Conservation (phyloP, 2,888 invertebrate species). For the Diabrotica balteata region DNA sequence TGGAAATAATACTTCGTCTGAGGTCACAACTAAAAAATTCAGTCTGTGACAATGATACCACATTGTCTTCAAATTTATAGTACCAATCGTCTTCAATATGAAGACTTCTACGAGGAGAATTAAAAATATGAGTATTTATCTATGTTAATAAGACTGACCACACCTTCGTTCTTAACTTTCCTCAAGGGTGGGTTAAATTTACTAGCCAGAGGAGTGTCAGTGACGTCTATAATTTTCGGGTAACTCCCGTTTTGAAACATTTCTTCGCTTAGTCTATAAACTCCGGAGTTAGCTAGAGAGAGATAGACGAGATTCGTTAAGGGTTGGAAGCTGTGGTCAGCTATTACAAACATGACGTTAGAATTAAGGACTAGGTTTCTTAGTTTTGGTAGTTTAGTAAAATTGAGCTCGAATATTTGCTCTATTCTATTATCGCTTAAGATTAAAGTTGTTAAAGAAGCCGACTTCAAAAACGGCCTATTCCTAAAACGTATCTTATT, state of each 20-base stretch:
- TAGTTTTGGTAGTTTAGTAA: conserved; percentile 53
- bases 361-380: conserved; percentile 52
- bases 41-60: conserved; percentile 34
- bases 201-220: conserved; percentile 53
- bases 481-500: conserved; percentile 52
- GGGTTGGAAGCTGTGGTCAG: conserved; percentile 52
- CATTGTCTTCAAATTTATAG: conserved; percentile 20
- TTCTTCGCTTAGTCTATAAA: conserved; percentile 50
- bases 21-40: conserved; percentile 30
- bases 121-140: conserved; percentile 38
- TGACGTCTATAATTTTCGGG: conserved; percentile 54
- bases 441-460: conserved; percentile 52
- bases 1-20: conserved; percentile 32
- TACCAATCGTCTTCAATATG: conserved; percentile 22
- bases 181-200: conserved; percentile 55
- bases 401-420: conserved; percentile 54
- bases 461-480: conserved; percentile 52
- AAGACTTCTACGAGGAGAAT: conserved; percentile 9
- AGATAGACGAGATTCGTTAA: conserved; percentile 53
- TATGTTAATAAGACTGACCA: conserved; percentile 48
- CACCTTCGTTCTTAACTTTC: conserved; percentile 51
- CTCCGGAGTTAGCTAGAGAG: conserved; percentile 55
- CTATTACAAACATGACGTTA: conserved; percentile 50
- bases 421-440: conserved; percentile 53
- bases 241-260: conserved; percentile 52